phyloP scores from a whole-genome alignment of 2,113 vertebrate genomes.

The Hiodon alosoides region DNA sequence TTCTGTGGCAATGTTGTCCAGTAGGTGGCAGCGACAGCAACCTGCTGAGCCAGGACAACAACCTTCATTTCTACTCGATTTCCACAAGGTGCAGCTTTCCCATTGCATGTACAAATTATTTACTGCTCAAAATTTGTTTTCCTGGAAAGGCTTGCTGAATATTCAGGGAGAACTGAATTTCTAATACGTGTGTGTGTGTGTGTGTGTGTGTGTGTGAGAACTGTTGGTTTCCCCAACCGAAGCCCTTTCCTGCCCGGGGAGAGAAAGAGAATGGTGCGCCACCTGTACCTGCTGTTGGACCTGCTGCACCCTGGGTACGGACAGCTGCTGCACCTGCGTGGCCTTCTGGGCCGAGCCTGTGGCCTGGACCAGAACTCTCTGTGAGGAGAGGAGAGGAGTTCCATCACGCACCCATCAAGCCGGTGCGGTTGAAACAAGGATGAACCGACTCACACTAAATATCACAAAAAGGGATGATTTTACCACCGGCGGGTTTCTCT shows the following conservation, averaged over 20 bases:
- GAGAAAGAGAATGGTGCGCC: background rate
- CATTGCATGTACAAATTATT: no score
- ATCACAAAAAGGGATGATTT: no score
- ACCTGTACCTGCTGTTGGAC: conserved; percentile 87
- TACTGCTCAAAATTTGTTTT: no score
- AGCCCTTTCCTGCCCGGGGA: background rate
- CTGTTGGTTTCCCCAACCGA: background rate
- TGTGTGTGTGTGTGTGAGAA: background rate
- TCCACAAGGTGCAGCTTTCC: no score
- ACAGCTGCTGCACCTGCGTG: conserved; percentile 78
- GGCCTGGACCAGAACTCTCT: conserved; percentile 92
- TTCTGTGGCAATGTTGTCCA: no score
- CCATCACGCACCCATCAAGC: conserved; percentile 27
- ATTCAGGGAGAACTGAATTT: background rate
- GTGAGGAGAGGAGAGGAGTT: conserved; percentile 52
- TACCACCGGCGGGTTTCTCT: no score
- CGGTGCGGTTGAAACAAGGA: no score
- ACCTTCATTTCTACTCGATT: no score
- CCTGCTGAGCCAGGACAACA: no score
- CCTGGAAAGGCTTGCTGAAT: background rate
- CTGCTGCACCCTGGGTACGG: conserved; percentile 83
- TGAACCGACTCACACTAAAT: no score
- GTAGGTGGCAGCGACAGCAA: no score
- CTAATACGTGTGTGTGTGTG: background rate
- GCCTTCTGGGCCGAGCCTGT: conserved; percentile 84